Base-by-base conservation (phyloP, 2,888 invertebrate genomes). In the Vannuccia rotundouncinata region DNA sequence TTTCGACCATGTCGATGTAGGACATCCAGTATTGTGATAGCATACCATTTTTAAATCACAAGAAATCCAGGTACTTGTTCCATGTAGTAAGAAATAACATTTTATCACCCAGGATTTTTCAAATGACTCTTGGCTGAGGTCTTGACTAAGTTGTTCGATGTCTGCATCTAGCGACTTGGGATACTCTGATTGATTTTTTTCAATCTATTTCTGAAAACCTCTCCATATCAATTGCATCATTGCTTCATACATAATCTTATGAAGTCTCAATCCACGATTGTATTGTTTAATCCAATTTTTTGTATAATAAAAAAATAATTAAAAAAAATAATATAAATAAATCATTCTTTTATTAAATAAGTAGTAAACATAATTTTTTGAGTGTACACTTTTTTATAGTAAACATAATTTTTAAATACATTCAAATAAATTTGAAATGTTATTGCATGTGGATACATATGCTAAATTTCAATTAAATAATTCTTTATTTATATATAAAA, bases 1-100 rank as follows among this genome's bases (percentile, higher is more conserved):
- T 59, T 27, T 82, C 30, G 5, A 84, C 78, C 82, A 85, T 83
- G 66, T 85, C 83, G 13, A 83, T 45, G 59, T 83, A 84, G 0
- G 83, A 82, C 80, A 82, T 82, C 83, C 84, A 84, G 73, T 82
- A 83, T 2, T 78, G 30, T n/a, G 82, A 77, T 1, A 83, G 79
- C 0, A 31, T 31, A 29, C 82, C 82, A 30, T 81, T 77, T 22
- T 77, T 59, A 30, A 13, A 27, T 73, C 74, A 59, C 10, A 81
- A 79, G 22, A 79, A 13, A 2, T 79, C 73, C 25, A 81, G 80
- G 75, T 66, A 66, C 25, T 66, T 66, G 2, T 66, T 66, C 22
- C 22, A 66, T 66, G 66, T 66, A 5, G 66, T 22, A 66, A 66
- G 66, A 66, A 66, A 27, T 66, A 66, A 22, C 66, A 22, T 66